Percentiles rank a stretch among this genome's conserved stretches.
Conservation (phyloP, 2,113 vertebrate species). For the Origma solitaria region DNA sequence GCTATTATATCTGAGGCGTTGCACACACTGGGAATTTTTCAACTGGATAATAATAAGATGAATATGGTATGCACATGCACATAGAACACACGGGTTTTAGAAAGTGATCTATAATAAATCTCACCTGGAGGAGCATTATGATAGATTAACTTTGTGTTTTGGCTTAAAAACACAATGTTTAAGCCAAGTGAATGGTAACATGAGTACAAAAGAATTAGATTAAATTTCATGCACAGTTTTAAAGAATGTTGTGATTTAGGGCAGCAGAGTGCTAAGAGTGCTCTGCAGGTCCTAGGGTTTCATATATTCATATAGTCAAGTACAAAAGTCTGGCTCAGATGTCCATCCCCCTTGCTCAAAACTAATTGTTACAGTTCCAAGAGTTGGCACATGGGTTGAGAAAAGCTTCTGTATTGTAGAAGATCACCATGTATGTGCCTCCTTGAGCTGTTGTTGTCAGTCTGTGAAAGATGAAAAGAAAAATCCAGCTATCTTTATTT, state of each 20-base stretch:
- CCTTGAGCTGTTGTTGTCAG: neutral
- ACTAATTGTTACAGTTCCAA: neutral
- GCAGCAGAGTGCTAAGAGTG: neutral
- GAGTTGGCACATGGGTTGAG: neutral
- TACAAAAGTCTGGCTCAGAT: neutral
- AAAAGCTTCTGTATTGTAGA: neutral
- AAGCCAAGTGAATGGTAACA: slow-evolving; percentile 55
- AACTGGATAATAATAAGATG: slow-evolving; percentile 69
- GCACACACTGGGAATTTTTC: slow-evolving; percentile 69
- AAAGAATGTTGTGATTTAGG: slow-evolving; percentile 55
- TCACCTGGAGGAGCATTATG: slow-evolving; percentile 65
- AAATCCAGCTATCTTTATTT: neutral
- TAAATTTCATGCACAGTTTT: slow-evolving; percentile 60
- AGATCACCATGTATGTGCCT: neutral
- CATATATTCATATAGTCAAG: neutral
- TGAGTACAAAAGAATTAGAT: slow-evolving; percentile 60
- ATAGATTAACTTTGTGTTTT: slow-evolving; percentile 66
- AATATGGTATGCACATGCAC: slow-evolving; percentile 60
- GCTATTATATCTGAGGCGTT: slow-evolving; percentile 73
- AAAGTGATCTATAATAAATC: slow-evolving; percentile 70
- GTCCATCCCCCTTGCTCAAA: neutral
- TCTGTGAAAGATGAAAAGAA: neutral
- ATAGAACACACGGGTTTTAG: slow-evolving; percentile 30
- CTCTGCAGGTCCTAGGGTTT: neutral
- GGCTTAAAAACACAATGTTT: slow-evolving; percentile 47